phyloP scores from a whole-genome alignment of 2,888 invertebrate genomes.

The Rotaria sp. region DNA sequence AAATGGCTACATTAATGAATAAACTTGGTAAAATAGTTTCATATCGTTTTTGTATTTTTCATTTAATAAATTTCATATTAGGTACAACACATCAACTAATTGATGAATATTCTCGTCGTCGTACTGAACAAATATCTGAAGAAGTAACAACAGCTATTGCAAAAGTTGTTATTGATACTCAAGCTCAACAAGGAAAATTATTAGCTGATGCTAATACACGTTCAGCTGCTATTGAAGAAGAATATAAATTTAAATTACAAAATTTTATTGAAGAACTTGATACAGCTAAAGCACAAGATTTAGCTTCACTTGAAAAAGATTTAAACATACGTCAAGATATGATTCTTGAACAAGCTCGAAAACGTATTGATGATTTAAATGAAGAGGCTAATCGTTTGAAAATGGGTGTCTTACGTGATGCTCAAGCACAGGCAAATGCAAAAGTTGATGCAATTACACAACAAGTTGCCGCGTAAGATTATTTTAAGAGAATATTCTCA shows the following conservation, averaged over 20 bases:
- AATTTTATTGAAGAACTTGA: background rate
- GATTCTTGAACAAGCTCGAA: background rate
- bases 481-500: background rate
- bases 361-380: conserved; percentile 25
- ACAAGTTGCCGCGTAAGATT: conserved; percentile 3
- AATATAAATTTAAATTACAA: conserved; percentile 16
- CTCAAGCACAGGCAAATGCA: background rate
- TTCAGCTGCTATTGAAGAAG: conserved; percentile 2
- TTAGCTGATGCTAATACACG: background rate
- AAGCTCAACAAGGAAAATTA: background rate
- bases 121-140: conserved; percentile 6
- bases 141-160: background rate
- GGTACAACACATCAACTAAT: background rate
- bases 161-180: background rate
- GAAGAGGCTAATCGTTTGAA: conserved; percentile 23
- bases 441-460: conserved; percentile 4
- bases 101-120: conserved; percentile 19
- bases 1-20: background rate
- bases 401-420: conserved; percentile 19
- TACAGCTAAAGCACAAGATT: background rate
- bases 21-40: background rate
- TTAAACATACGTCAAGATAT: background rate
- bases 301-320: background rate
- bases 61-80: background rate
- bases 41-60: background rate